Evolutionary conservation across 37 sponge, comb jelly and placozoan genomes (phyloP), one percentile per base, ranked within the genome.

Genomic region (Spongilla lacustris): DNA sequence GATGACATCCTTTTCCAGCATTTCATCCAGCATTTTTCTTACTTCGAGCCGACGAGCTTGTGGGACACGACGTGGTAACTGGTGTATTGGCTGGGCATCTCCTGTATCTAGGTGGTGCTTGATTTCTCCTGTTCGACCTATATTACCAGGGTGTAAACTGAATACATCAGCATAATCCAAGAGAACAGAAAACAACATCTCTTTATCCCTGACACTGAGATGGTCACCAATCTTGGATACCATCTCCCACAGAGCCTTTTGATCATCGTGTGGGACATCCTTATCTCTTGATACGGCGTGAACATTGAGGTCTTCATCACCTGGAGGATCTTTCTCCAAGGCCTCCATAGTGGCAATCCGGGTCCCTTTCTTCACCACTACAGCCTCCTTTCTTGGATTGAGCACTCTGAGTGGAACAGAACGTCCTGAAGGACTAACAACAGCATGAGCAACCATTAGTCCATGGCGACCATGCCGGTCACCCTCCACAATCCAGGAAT

Each of bases 21-120:
- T 89, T 0, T 85, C 80, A 36, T 32, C 33, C 26, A 92, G 85
- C 81, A 91, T 73, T 71, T 78, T 27, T 10, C 11, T 58, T 24
- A 82, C 50, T 35, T 83, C 66, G 36, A 78, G 35, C n/a, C 84
- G 50, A 19, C 69, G 67, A 8, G 68, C 32, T 26, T 86, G 32
- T 37, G 87, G 91, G 17, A 74, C 81, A 14, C 92, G 84, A 8
- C 76, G 34, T 6, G 88, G 86, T 32, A 71, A 49, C 69, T 91
- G 92, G 48, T 50, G 27, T 11, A 91, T 82, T 13, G 92, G 92
- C 28, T 79, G 36, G 46, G 77, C 78, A 25, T 86, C 80, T 24
- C 92, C 92, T 35, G 87, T 86, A 31, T 91, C 75, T 11, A 91
- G 78, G 68, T 41, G 21, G 89, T 85, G 85, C 24, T 21, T 33